Conservation (phyloP, 2,113 vertebrate genomes). For the Dendropsophus ebraccatus region DNA sequence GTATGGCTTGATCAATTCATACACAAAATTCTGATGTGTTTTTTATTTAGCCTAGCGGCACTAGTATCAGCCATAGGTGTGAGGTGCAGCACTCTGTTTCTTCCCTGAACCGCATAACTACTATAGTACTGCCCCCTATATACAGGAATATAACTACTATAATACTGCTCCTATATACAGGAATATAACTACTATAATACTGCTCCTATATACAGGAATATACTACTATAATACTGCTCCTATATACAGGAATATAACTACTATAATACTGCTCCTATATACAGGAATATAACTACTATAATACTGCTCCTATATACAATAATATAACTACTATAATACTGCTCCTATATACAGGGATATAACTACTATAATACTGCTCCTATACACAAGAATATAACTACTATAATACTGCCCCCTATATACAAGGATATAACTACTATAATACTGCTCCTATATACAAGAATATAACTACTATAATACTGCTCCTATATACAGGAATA, state of each 20-base stretch:
- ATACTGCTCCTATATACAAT: not conserved
- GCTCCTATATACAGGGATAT: not conserved
- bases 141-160: constrained; percentile 9
- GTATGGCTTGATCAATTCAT: no score
- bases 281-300: not conserved
- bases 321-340: not conserved
- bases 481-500: constrained; percentile 67
- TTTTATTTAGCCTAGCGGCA: no score
- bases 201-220: constrained; percentile 1
- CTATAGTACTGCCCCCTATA: not conserved
- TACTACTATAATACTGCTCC: not conserved
- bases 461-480: not conserved
- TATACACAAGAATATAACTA: no score
- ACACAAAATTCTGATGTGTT: no score
- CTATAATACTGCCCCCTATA: not conserved
- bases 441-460: constrained; percentile 64
- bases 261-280: not conserved
- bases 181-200: constrained; percentile 14
- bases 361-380: no score
- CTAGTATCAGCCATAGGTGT: no score
- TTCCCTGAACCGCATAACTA: no score
- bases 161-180: not conserved
- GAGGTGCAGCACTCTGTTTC: no score
- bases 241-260: not conserved
- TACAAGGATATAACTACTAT: not conserved